Evolutionary conservation across 1,140 invertebrate species (phyloP), one percentile per base, ranked within the genome.

Genomic region (Cydia amplana): DNA sequence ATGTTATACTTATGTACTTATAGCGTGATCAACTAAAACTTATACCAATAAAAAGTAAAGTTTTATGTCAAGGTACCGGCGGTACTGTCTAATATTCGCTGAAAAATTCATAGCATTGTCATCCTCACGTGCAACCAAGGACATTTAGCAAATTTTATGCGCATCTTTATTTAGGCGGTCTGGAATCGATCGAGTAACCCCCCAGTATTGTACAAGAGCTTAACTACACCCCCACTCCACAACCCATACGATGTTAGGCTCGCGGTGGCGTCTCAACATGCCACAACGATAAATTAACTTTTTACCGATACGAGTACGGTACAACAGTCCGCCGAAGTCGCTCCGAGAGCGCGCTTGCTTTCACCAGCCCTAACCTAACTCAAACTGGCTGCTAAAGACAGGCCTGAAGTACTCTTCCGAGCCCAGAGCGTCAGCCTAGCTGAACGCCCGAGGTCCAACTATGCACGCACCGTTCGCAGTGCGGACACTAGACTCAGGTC

Each of bases 231-330:
- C 18, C 55, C 20, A 23, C 40, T 43, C 16, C 65, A 43, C 32
- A 10, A 73, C 12, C 32, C 32, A 73, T 40, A 40, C 70, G 70
- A 46, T 73, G 20, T 23, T 23, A n/a, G 55, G n/a, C 16, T 23
- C 55, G 55, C n/a, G 51, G 16, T 60, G 20, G 7, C 55, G 55
- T 81, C 80, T 67, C 81, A 82, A 79, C 88, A 92, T 89, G 91
- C 87, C 76, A 91, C 83, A 80, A 81, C 88, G 82, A 92, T 91
- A 91, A 91, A 89, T 91, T 89, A 70, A 91, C 87, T 90, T 91
- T 92, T 92, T 91, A 85, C 87, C 55, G 55, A 60, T 60, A 20
- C 55, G 55, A 60, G 23, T 18, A 23, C 55, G 18, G 55, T 23
- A 23, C 20, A 83, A 77, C 86, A 91, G 89, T 89, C 85, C 83